Conservation (phyloP, 2,113 vertebrate species). For the Centropus bengalensis region DNA sequence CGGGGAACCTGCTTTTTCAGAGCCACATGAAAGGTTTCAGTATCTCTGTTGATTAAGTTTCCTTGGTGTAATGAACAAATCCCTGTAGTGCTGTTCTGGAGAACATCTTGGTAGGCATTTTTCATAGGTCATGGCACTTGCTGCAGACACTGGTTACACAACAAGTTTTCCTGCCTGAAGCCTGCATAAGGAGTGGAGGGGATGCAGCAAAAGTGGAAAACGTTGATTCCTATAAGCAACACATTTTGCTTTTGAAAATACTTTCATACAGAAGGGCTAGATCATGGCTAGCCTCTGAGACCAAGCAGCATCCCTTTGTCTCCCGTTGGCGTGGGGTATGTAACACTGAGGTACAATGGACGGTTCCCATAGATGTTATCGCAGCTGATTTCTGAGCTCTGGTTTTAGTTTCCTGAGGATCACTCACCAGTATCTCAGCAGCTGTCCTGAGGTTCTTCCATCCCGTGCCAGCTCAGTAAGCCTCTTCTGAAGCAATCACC, state of each 20-base stretch:
- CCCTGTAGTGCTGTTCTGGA: background rate
- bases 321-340: accelerated
- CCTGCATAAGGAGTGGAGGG: background rate
- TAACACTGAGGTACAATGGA: background rate
- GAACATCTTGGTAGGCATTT: background rate
- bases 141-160: background rate
- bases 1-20: background rate
- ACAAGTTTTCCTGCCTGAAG: background rate
- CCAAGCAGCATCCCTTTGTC: background rate
- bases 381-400: background rate
- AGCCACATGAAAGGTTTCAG: background rate
- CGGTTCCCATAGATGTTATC: background rate
- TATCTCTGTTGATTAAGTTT: background rate
- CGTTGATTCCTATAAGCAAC: background rate
- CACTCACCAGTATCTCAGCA: background rate
- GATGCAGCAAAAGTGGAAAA: background rate
- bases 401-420: background rate
- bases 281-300: background rate
- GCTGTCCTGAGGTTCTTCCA: background rate
- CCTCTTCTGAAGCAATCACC: background rate
- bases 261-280: background rate
- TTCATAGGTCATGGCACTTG: background rate
- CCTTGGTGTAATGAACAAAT: background rate
- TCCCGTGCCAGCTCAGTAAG: background rate
- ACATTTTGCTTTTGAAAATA: background rate